Conservation (phyloP, 2,888 invertebrate species). For the Podabrus alpinus region DNA sequence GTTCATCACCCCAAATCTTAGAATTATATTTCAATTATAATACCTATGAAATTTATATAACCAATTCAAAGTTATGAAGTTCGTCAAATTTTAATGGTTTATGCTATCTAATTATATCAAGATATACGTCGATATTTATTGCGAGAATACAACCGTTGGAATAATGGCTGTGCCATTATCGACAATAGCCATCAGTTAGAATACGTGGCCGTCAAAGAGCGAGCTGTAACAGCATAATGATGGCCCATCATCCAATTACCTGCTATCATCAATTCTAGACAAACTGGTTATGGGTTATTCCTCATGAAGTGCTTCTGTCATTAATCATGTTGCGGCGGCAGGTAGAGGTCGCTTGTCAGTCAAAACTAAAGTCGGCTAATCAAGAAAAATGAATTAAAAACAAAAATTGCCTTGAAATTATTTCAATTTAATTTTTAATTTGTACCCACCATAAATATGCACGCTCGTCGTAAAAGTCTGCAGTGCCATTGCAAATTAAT, state of each 20-base stretch:
- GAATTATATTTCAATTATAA: background rate
- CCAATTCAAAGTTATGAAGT: conserved; percentile 22
- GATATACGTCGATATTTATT: conserved; percentile 32
- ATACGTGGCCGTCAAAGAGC: conserved; percentile 50
- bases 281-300: conserved; percentile 47
- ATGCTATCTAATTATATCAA: conserved; percentile 29
- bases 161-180: conserved; percentile 48
- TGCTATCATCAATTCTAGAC: conserved; percentile 51
- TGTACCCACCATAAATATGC: conserved; percentile 35
- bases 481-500: conserved; percentile 25
- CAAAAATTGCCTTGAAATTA: conserved; percentile 26
- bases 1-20: background rate
- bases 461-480: conserved; percentile 40
- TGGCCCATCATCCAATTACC: conserved; percentile 53
- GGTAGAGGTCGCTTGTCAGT: conserved; percentile 40
- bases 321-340: conserved; percentile 45
- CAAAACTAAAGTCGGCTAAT: conserved; percentile 34
- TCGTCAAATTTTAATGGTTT: conserved; percentile 19
- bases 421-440: conserved; percentile 31
- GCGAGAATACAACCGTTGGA: conserved; percentile 44
- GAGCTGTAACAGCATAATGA: conserved; percentile 51
- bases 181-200: conserved; percentile 48
- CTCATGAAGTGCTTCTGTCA: conserved; percentile 45
- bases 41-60: background rate
- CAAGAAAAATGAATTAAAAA: conserved; percentile 24